Conservation (phyloP, 2,888 invertebrate genomes). For the Lomographa bimaculata region DNA sequence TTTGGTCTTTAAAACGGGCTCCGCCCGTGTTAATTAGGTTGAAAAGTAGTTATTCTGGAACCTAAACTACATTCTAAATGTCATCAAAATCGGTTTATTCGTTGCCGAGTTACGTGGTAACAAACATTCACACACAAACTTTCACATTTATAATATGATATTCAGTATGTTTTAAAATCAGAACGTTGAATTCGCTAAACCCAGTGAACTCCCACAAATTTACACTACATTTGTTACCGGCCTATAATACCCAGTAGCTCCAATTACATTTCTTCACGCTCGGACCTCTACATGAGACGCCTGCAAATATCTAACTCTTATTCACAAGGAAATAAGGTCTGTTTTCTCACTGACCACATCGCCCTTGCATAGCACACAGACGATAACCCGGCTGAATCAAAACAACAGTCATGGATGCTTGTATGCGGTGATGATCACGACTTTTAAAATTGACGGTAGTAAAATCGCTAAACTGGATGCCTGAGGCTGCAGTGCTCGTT, state of each 20-base stretch:
- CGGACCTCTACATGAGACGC: conserved; percentile 27
- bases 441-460: conserved; percentile 43
- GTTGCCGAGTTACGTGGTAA: too few relatives aligned
- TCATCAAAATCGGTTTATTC: too few relatives aligned
- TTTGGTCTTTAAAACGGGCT: too few relatives aligned
- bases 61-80: too few relatives aligned
- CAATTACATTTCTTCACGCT: conserved; percentile 59
- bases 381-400: conserved; percentile 44
- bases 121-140: too few relatives aligned
- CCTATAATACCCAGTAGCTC: conserved; percentile 60
- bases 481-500: conserved; percentile 35
- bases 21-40: too few relatives aligned
- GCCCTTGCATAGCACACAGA: conserved; percentile 34
- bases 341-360: conserved; percentile 13
- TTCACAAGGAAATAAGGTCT: conserved; percentile 15
- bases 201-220: conserved; percentile 47
- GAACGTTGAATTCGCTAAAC: conserved; percentile 30
- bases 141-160: too few relatives aligned
- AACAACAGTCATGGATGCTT: conserved; percentile 25
- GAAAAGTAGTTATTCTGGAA: too few relatives aligned
- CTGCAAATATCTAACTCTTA: conserved; percentile 4
- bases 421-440: conserved; percentile 26
- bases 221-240: conserved; percentile 56
- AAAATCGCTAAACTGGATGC: conserved; percentile 45
- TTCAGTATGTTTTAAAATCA: too few relatives aligned